These are phyloP conservation scores for Ranitomeya variabilis DNA, from an alignment of 2,113 vertebrate species.

Conservation along the genomic window DNA sequence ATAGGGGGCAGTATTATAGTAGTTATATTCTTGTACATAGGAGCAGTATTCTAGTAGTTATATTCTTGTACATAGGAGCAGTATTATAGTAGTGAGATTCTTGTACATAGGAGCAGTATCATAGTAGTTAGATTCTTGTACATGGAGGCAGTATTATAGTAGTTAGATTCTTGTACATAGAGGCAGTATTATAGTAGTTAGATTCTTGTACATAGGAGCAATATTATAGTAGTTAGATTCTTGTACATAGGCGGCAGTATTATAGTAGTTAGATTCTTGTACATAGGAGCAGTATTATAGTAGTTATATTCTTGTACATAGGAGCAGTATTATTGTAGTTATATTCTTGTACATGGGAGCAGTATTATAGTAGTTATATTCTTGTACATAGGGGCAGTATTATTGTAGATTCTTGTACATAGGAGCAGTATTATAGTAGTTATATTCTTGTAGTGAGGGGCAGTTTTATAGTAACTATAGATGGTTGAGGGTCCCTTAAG, in stretches of 20 bases:
- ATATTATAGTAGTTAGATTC: neutral
- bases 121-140: conserved; percentile 10
- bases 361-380: conserved; percentile 13
- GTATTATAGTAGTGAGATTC: conserved; percentile 2
- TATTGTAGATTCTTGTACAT: neutral
- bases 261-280: neutral
- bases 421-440: neutral
- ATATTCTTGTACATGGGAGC: conserved; percentile 1
- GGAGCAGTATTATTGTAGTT: conserved; percentile 2
- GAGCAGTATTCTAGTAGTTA: conserved; percentile 6
- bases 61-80: neutral
- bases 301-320: conserved; percentile 4
- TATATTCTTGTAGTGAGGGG: neutral
- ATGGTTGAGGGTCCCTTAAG: too few species aligned
- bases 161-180: neutral
- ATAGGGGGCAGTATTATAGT: conserved; percentile 8
- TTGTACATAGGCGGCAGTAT: neutral
- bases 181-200: neutral
- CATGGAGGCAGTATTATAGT: neutral
- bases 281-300: neutral
- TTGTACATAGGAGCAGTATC: neutral
- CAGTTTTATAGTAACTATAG: too few species aligned
- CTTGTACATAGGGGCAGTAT: neutral
- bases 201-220: neutral
- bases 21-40: neutral